Evolutionary conservation across 1,140 invertebrate genomes (phyloP), one percentile per base, ranked within the genome.

Genomic region (Drosophila chauvacae): DNA sequence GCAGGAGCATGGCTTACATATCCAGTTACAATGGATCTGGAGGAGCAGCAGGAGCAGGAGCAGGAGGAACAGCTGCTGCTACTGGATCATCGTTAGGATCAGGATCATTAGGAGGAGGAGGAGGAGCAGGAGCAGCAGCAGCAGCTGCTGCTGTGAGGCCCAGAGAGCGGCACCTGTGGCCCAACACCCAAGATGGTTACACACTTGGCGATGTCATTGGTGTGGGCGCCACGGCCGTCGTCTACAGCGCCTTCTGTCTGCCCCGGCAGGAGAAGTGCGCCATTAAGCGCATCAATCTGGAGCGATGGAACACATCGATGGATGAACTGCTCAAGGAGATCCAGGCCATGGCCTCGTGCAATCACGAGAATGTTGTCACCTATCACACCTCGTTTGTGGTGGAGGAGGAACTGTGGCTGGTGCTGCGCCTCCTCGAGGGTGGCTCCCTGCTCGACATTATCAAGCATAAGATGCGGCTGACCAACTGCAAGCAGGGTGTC

Each of bases 291-390:
- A 99, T 99, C 91, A 99, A 99, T 94, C 94, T 99, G 79, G 99
- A 99, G 93, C 99, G 99, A 95, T 99, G 98, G 97, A 99, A 99
- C 93, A 99, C 98, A 3, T 99, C 98, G 61, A 99, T 99, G 96
- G 98, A 99, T 91, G 98, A 99, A 93, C 93, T 96, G 65, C 94
- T 98, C 94, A 99, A 99, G 95, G 98, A 99, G 93, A 99, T 99
- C 64, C 97, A 99, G 93, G 98, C 98, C 2, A 99, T 99, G 98
- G 98, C 97, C 53, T 98, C 97, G 59, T 99, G 98, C 93, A 97
- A 98, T 92, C 98, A 99, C 94, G 98, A 99, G 93, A 99, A 99
- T 94, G 98, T 99, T n/a, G 98, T 99, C 11, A 98, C 97, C 28
- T 99, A 99, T 93, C 98, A 99, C 93, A 99, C 98, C 42, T 99